Conservation (phyloP, 2,113 vertebrate genomes). For the Hippocampus zosterae region DNA sequence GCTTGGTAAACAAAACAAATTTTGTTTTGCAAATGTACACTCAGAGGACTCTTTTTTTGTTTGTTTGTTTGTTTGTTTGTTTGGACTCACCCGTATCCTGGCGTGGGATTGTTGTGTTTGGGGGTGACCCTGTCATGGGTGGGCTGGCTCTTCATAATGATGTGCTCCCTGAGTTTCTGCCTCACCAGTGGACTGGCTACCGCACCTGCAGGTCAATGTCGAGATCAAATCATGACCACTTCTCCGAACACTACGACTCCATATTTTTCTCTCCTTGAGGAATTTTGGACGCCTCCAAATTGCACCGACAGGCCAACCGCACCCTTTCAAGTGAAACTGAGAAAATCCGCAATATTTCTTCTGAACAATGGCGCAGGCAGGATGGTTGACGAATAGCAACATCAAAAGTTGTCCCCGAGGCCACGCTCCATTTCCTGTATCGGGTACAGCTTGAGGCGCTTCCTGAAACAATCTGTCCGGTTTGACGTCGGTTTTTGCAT, state of each 20-base stretch:
- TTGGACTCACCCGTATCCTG: conserved; percentile 66
- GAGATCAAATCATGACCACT: neutral
- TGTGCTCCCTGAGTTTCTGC: conserved; percentile 83
- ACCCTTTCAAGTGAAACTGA: neutral
- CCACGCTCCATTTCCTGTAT: conserved; percentile 22
- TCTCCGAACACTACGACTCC: no score
- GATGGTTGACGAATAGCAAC: neutral
- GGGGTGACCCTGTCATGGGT: conserved; percentile 76
- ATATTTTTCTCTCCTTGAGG: no score
- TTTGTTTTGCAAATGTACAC: neutral
- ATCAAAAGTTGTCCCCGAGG: conserved; percentile 2
- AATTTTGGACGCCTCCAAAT: no score
- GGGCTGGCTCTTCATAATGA: conserved; percentile 85
- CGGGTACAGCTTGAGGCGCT: conserved; percentile 2
- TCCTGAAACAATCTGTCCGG: conserved; percentile 17
- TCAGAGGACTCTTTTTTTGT: neutral
- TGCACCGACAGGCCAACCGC: neutral
- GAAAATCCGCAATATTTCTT: neutral
- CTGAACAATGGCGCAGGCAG: neutral
- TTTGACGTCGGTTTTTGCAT: conserved; percentile 14
- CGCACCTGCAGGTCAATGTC: conserved; percentile 74
- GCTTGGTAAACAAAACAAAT: conserved; percentile 59
- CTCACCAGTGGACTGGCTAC: conserved; percentile 88
- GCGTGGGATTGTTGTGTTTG: conserved; percentile 45
- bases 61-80: neutral